Conservation (phyloP, 2,888 invertebrate species). For the Odontothrips loti region DNA sequence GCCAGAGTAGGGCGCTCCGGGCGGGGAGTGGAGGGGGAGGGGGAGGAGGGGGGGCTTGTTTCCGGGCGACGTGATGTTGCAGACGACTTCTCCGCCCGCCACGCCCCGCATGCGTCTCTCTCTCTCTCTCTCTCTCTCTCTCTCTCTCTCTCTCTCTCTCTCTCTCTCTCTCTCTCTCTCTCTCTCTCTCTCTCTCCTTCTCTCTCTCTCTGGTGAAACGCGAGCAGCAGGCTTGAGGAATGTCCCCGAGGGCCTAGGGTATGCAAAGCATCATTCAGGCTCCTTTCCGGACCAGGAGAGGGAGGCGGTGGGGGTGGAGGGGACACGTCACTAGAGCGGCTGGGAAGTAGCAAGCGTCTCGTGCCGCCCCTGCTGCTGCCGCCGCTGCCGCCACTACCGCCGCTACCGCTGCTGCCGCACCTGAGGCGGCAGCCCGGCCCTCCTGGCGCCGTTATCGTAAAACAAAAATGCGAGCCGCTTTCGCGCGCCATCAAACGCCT, state of each 20-base stretch:
- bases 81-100: background rate
- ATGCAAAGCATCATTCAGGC: slow-evolving; percentile 20
- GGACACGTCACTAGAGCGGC: background rate
- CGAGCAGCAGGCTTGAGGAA: slow-evolving; percentile 14
- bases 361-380: background rate
- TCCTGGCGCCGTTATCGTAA: no score
- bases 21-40: background rate
- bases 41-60: background rate
- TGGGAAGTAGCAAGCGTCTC: background rate
- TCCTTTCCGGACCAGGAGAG: background rate
- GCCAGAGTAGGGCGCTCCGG: background rate
- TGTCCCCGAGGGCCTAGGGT: background rate
- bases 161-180: background rate
- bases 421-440: no score
- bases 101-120: background rate
- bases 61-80: slow-evolving; percentile 6
- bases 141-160: background rate
- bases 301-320: background rate
- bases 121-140: no score
- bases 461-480: no score
- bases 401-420: no score
- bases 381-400: no score
- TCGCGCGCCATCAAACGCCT: no score
- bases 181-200: no score
- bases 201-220: background rate